phyloP scores from a whole-genome alignment of 2,797 vertebrate genomes.

The Tokudaia tokunoshimensis region DNA sequence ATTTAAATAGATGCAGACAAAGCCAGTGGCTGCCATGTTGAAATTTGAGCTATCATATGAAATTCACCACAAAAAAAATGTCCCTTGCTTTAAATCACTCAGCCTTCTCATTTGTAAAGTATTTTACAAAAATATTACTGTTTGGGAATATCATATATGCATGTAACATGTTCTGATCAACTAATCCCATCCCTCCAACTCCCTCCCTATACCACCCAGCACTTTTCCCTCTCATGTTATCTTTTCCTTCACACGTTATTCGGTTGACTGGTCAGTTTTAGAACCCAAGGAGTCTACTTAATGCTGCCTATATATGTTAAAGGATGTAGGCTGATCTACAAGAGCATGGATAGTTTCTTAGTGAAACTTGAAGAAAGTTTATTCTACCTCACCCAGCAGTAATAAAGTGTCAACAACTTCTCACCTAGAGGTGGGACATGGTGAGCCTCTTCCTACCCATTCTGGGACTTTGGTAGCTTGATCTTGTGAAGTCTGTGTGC shows the following conservation, averaged over 20 bases:
- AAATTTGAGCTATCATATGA: not conserved
- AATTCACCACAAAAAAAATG: not conserved
- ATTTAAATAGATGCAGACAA: not conserved
- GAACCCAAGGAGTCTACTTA: not conserved
- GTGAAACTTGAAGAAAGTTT: not conserved
- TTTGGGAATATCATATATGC: not conserved
- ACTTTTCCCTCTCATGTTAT: not conserved
- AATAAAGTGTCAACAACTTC: not conserved
- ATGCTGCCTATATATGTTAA: not conserved
- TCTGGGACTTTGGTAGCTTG: not conserved
- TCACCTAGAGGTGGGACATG: not conserved
- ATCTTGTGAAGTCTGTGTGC: not conserved
- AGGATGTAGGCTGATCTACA: no score
- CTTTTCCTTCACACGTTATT: not conserved
- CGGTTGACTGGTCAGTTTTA: not conserved
- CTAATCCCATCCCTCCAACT: no score
- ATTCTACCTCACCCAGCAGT: not conserved
- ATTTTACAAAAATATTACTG: not conserved
- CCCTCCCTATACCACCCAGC: no score
- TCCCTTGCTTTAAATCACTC: not conserved
- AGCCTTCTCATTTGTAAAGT: not conserved
- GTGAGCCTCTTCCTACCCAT: not conserved
- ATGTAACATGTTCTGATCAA: not conserved
- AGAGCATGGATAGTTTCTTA: not conserved
- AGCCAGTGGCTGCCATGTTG: not conserved